Percentiles rank a stretch among this genome's conserved stretches.
Conservation (phyloP, 2,113 vertebrate genomes). For the Tenebrosternarchus preto region DNA sequence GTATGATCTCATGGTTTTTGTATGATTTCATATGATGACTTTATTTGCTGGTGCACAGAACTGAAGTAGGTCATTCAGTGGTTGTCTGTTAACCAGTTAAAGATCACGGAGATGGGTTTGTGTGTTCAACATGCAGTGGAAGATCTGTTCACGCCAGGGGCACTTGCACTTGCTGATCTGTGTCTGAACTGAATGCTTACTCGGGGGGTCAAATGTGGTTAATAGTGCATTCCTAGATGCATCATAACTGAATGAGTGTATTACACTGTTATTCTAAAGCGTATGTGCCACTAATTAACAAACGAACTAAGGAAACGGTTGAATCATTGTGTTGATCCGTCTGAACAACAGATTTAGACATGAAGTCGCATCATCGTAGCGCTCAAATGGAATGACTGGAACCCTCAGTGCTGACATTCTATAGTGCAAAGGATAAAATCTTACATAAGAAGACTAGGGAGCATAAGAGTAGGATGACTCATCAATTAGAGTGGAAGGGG, state of each 20-base stretch:
- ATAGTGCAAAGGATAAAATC: conserved; percentile 11
- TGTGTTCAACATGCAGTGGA: neutral
- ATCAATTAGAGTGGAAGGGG: neutral
- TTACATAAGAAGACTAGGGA: neutral
- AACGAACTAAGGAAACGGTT: too few relatives aligned
- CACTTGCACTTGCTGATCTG: neutral
- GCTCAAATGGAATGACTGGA: neutral
- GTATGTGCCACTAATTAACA: neutral
- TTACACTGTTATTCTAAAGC: neutral
- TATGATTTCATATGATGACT: too few relatives aligned
- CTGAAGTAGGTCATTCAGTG: too few relatives aligned
- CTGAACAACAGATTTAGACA: neutral
- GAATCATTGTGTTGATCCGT: too few relatives aligned
- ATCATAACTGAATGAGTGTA: neutral
- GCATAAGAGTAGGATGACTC: conserved; percentile 12
- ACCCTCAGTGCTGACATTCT: neutral
- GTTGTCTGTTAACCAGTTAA: too few relatives aligned
- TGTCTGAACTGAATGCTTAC: neutral
- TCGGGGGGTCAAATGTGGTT: neutral
- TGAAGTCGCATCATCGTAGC: conserved; percentile 1
- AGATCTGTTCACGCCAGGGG: neutral
- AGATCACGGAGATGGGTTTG: too few relatives aligned
- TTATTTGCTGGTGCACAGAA: too few relatives aligned
- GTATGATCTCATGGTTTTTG: too few relatives aligned
- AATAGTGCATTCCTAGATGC: neutral